These are phyloP conservation scores for Dichetophora obliterata DNA, from an alignment of 2,888 invertebrate genomes.

Conservation along the genomic window DNA sequence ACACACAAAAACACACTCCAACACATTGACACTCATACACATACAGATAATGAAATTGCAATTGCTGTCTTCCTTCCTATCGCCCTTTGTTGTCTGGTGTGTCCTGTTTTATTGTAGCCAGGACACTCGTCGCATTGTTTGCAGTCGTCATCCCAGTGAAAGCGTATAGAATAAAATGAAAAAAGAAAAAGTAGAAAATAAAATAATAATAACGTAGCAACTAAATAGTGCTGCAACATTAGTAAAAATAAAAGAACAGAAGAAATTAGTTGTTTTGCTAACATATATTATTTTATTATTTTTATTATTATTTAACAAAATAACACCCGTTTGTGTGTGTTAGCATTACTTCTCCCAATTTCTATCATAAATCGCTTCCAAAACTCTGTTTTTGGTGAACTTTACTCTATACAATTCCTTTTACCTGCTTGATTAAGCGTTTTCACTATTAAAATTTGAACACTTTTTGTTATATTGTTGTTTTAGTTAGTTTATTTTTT, in stretches of 20 bases:
- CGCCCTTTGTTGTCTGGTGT: constrained; percentile 9
- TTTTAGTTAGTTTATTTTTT: too few species aligned
- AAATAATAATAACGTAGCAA: neutral
- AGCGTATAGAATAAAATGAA: neutral
- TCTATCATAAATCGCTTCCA: too few species aligned
- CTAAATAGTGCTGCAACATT: neutral
- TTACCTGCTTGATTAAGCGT: neutral
- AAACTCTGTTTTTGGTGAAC: too few species aligned
- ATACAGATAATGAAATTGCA: constrained; percentile 14
- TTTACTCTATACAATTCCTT: neutral
- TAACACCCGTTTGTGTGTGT: too few species aligned
- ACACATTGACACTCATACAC: neutral
- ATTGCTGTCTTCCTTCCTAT: neutral
- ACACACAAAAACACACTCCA: neutral
- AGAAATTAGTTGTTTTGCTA: too few species aligned
- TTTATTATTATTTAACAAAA: too few species aligned
- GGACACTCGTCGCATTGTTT: neutral
- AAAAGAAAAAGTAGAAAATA: neutral
- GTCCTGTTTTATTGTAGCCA: neutral
- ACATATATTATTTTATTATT: too few species aligned
- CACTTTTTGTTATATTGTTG: too few species aligned
- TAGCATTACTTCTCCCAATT: too few species aligned
- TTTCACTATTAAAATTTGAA: too few species aligned
- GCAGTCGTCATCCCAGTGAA: neutral
- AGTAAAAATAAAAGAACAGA: too few species aligned